Evolutionary conservation across 2,888 invertebrate species (phyloP), one percentile per base, ranked within the genome.

Genomic region (Odontocerum albicorne): DNA sequence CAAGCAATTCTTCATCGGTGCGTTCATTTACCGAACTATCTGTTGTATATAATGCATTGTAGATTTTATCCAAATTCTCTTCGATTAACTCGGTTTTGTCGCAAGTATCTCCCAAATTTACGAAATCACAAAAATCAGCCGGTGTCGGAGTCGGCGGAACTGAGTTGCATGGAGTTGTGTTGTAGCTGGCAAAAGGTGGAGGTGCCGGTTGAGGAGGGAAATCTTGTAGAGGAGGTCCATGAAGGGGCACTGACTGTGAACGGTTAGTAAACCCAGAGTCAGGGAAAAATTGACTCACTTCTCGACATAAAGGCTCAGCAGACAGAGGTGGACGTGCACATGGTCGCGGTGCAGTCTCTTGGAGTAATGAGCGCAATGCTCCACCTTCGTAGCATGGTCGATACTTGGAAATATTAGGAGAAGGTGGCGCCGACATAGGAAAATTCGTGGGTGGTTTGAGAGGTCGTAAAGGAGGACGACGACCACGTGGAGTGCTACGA

Each of bases 221-320:
- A 12, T 15, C 20, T 1, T 19, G 17, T 13, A 12, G 19, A 10
- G 36, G 36, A 64, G 3, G 66, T 59, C 81, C 80, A 65, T 84
- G 84, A 15, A 88, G 70, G 0, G 92, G 92, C 43, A 90, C 92
- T 10, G 91, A 91, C 65, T 90, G 91, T 4, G 91, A 91, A 47
- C 92, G 77, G 63, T 74, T 79, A 60, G 74, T 69, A 56, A 57
- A 69, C 66, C 36, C 70, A 68, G 33, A 62, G 65, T 15, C 64
- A 58, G 82, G 79, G 64, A 86, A 81, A 63, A 85, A 77, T 63
- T 83, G 82, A 63, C 80, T 82, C 7, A 85, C 82, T 66, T 86
- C 85, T 50, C 77, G 80, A 1, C 80, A 79, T 50, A 80, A 64
- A 4, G 78, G 75, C 66, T 80, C 79, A 1, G 76, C 75, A 3